Conservation (phyloP, 2,888 invertebrate genomes). For the Spialia ferax region DNA sequence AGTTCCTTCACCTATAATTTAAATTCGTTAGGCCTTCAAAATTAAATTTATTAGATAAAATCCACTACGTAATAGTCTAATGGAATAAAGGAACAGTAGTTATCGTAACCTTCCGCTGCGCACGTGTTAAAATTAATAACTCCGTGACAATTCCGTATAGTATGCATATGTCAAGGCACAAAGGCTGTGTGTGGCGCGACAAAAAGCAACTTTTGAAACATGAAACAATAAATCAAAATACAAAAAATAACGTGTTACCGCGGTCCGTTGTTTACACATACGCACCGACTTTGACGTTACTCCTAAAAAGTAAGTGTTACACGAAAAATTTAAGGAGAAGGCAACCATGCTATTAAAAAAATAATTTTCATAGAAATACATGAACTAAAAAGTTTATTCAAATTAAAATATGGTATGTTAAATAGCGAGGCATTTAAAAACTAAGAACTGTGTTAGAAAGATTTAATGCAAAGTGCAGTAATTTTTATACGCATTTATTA, state of each 20-base stretch:
- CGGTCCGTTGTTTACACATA: conserved; percentile 78
- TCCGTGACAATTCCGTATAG: conserved; percentile 43
- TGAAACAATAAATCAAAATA: conserved; percentile 83
- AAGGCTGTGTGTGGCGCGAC: conserved; percentile 76
- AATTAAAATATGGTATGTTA: too few relatives aligned
- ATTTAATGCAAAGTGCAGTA: too few relatives aligned
- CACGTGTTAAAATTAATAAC: conserved; percentile 40
- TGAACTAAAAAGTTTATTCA: too few relatives aligned
- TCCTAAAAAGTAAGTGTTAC: conserved; percentile 61
- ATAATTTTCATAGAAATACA: too few relatives aligned
- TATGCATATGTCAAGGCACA: conserved; percentile 65
- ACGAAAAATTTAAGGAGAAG: conserved; percentile 64
- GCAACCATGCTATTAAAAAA: too few relatives aligned
- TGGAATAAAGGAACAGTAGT: not conserved
- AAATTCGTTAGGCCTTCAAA: not conserved
- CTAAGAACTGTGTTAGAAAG: too few relatives aligned
- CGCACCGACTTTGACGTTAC: conserved; percentile 74
- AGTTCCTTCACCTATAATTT: too few relatives aligned
- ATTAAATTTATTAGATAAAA: not conserved
- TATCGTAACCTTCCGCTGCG: conserved; percentile 20
- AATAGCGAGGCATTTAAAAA: too few relatives aligned
- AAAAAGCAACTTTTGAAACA: conserved; percentile 80
- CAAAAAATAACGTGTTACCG: conserved; percentile 83
- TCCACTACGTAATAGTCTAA: not conserved
- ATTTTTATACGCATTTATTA: too few relatives aligned